These are phyloP conservation scores for Ectemnius continuus DNA, from an alignment of 2,888 invertebrate genomes.

Conservation along the genomic window DNA sequence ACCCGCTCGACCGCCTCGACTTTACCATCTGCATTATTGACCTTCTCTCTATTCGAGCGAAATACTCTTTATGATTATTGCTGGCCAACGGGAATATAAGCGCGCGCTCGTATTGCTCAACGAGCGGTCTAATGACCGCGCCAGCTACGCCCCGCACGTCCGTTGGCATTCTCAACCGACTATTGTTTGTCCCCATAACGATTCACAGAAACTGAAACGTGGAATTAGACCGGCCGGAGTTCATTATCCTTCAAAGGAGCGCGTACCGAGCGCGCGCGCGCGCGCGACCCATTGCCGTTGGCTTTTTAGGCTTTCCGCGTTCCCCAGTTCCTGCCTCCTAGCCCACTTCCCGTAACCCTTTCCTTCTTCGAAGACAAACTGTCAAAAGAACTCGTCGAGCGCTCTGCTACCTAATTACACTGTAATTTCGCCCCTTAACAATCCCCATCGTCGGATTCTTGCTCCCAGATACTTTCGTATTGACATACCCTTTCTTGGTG, in stretches of 20 bases:
- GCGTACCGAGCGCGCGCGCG: conserved; percentile 23
- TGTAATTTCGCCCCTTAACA: too few relatives aligned
- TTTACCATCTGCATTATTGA: too few relatives aligned
- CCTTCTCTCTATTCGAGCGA: not conserved
- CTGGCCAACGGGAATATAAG: not conserved
- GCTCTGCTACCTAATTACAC: too few relatives aligned
- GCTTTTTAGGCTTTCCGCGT: conserved; percentile 14
- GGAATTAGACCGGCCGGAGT: conserved; percentile 60
- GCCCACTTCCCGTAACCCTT: too few relatives aligned
- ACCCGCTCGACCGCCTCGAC: too few relatives aligned
- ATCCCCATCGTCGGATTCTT: too few relatives aligned
- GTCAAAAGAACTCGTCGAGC: too few relatives aligned
- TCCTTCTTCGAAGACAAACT: too few relatives aligned
- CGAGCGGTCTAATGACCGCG: conserved; percentile 50
- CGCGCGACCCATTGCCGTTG: too few relatives aligned
- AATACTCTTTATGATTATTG: conserved; percentile 4
- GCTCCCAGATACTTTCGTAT: too few relatives aligned
- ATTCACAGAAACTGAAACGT: conserved; percentile 69
- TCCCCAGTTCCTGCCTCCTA: not conserved
- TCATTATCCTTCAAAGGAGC: conserved; percentile 50
- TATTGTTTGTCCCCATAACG: conserved; percentile 65
- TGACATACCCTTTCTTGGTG: too few relatives aligned
- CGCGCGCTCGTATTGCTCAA: conserved; percentile 19
- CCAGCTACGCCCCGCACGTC: conserved; percentile 56
- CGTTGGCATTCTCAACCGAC: conserved; percentile 39